These are phyloP conservation scores for Corythornis cristatus DNA, from an alignment of 2,113 vertebrate species.

Conservation along the genomic window DNA sequence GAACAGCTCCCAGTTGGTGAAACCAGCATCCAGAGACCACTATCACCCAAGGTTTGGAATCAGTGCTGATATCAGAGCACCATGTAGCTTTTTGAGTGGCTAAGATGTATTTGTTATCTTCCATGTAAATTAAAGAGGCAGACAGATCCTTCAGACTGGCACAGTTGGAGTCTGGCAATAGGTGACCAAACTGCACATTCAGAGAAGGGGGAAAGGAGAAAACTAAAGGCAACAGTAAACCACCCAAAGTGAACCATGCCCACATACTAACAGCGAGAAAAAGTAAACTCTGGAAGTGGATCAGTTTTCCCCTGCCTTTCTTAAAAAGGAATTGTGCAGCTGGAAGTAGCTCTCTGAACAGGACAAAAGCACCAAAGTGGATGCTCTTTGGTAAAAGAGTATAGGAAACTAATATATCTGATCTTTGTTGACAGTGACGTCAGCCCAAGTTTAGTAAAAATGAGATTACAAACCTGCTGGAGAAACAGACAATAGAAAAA, in stretches of 20 bases:
- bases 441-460: not conserved
- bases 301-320: not conserved
- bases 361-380: not conserved
- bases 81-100: not conserved
- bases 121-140: not conserved
- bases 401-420: not conserved
- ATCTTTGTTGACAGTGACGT: not conserved
- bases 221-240: not conserved
- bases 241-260: not conserved
- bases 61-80: not conserved
- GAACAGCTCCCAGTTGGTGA: not conserved
- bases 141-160: not conserved
- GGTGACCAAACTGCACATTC: too few relatives aligned
- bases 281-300: not conserved
- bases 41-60: not conserved
- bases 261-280: not conserved
- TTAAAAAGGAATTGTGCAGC: not conserved
- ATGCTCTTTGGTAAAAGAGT: not conserved
- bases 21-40: not conserved
- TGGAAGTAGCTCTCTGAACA: not conserved
- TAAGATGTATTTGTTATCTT: not conserved
- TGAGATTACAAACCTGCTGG: not conserved
- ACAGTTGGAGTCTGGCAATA: not conserved
- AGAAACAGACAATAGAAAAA: not conserved
- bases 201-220: not conserved